Evolutionary conservation across 2,113 vertebrate species (phyloP).

Genomic region (Brachionichthys hirsutus): DNA sequence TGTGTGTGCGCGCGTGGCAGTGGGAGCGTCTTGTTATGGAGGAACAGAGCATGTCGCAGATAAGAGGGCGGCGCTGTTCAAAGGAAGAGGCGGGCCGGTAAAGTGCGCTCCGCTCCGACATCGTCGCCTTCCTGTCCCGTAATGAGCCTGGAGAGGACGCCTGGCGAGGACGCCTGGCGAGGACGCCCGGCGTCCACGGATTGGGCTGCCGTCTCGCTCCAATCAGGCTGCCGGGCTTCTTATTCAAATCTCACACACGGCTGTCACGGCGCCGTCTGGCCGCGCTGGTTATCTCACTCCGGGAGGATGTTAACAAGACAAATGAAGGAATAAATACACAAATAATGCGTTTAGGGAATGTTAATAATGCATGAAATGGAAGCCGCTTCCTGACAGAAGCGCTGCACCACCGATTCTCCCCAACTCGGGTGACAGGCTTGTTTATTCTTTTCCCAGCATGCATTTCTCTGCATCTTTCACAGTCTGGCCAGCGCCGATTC

Average conservation of each 20-base stretch:
- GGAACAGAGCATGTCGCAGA: constrained; percentile 78
- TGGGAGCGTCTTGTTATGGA: constrained; percentile 74
- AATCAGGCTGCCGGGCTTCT: constrained; percentile 68
- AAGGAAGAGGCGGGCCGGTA: constrained; percentile 70
- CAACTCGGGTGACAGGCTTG: constrained; percentile 66
- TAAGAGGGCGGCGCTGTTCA: constrained; percentile 76
- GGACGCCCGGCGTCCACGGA: constrained; percentile 66
- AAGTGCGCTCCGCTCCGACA: constrained; percentile 72
- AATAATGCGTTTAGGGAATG: constrained; percentile 75
- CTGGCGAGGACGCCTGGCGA: constrained; percentile 72
- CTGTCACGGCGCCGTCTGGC: constrained; percentile 68
- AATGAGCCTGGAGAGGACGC: constrained; percentile 78
- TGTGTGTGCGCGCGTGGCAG: constrained; percentile 40
- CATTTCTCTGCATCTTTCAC: constrained; percentile 50
- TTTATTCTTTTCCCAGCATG: constrained; percentile 69
- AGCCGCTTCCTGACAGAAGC: constrained; percentile 69
- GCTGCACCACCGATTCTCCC: constrained; percentile 59
- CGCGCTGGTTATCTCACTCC: constrained; percentile 71
- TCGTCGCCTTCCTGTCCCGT: constrained; percentile 76
- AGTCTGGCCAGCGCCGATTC: constrained; percentile 47
- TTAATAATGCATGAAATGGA: constrained; percentile 79
- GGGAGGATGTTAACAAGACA: constrained; percentile 77
- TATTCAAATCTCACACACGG: constrained; percentile 72
- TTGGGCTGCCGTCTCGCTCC: constrained; percentile 71
- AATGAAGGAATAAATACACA: constrained; percentile 79